phyloP scores from a whole-genome alignment of 2,888 invertebrate genomes.

The Ochlodes sylvanus region DNA sequence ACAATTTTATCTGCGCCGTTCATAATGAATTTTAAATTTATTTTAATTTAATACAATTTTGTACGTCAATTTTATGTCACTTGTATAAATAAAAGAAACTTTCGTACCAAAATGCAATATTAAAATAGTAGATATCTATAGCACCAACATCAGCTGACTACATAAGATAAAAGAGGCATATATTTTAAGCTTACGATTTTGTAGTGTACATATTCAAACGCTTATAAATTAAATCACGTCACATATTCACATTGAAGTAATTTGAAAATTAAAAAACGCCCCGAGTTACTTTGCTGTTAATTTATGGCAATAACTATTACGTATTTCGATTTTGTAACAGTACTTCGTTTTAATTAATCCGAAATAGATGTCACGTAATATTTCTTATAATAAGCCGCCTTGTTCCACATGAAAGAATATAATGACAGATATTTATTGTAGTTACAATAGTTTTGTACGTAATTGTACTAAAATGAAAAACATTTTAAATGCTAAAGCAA shows the following conservation, averaged over 20 bases:
- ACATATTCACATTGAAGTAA: background rate
- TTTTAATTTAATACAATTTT: constrained; percentile 46
- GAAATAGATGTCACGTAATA: background rate
- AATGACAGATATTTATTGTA: background rate
- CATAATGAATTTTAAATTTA: constrained; percentile 38
- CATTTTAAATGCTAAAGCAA: background rate
- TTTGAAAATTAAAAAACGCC: background rate
- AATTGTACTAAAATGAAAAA: background rate
- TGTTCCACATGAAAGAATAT: constrained; percentile 1
- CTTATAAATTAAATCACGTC: background rate
- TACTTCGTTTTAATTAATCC: background rate
- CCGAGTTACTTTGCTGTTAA: background rate
- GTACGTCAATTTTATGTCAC: constrained; percentile 49
- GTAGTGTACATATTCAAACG: background rate
- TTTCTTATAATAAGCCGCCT: constrained; percentile 3
- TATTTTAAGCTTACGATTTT: constrained; percentile 30
- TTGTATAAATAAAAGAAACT: constrained; percentile 33
- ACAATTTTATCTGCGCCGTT: constrained; percentile 7
- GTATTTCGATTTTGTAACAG: background rate
- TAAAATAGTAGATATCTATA: constrained; percentile 62
- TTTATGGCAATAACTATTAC: background rate
- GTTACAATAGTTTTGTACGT: background rate
- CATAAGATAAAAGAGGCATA: constrained; percentile 51
- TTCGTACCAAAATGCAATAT: constrained; percentile 52
- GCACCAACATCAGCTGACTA: constrained; percentile 82